phyloP scores from a whole-genome alignment of 2,797 vertebrate genomes.

The Anguilla marmorata region DNA sequence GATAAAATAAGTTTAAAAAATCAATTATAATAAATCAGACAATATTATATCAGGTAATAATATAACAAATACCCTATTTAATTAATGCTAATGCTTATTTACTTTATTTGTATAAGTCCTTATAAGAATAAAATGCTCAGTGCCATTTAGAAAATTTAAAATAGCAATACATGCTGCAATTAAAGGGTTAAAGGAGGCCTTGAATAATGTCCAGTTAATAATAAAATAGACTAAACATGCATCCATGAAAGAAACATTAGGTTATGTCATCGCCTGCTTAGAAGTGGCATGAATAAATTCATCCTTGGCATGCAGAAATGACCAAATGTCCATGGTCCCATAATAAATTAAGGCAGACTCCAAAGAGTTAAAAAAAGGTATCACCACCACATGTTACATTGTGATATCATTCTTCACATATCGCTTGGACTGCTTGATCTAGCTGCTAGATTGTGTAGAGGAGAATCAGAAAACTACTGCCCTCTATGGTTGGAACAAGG shows the following conservation, averaged over 20 bases:
- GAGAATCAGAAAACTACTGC: conserved; percentile 50
- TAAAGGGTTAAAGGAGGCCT: conserved; percentile 27
- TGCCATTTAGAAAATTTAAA: not conserved
- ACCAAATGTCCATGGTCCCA: not conserved
- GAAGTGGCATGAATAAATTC: not conserved
- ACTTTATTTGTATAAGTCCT: not conserved
- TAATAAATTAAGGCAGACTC: not conserved
- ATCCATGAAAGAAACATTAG: not conserved
- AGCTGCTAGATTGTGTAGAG: conserved; percentile 21
- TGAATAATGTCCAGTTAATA: not conserved
- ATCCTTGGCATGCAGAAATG: not conserved
- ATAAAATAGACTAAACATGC: not conserved
- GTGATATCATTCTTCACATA: conserved; percentile 32
- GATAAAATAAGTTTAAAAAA: conserved; percentile 20
- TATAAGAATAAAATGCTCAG: conserved; percentile 2
- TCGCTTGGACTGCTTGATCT: conserved; percentile 61
- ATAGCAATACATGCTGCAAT: not conserved
- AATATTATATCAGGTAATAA: not conserved
- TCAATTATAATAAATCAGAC: not conserved
- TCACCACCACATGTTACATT: not conserved
- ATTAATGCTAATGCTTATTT: not conserved
- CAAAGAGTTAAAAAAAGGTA: conserved; percentile 35
- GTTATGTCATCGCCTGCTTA: not conserved
- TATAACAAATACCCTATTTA: not conserved
- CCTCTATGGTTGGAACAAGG: conserved; percentile 52